Evolutionary conservation across 2,888 invertebrate genomes (phyloP).

Genomic region (Acleris laterana): DNA sequence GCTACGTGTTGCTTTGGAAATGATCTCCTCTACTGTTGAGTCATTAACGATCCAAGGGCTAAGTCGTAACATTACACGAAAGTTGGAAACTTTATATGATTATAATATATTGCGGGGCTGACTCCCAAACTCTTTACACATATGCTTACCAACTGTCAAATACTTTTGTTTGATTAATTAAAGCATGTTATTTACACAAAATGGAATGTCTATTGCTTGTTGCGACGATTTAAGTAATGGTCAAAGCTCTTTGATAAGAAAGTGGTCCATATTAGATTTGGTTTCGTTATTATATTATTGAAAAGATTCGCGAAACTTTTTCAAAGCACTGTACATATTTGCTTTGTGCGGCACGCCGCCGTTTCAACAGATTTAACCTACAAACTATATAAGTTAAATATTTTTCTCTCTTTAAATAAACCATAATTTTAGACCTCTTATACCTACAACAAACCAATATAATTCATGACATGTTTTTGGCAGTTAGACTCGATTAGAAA

Average conservation of each 20-base stretch:
- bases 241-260: constrained; percentile 15
- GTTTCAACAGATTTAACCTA: constrained; percentile 23
- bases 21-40: no score
- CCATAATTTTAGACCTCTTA: constrained; percentile 40
- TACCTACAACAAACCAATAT: constrained; percentile 45
- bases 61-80: neutral
- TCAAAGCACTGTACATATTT: constrained; percentile 1
- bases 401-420: constrained; percentile 46
- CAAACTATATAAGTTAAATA: constrained; percentile 46
- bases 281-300: constrained; percentile 4
- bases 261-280: constrained; percentile 18
- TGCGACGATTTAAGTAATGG: constrained; percentile 20
- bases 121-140: neutral
- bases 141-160: constrained; percentile 6
- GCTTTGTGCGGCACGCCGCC: neutral
- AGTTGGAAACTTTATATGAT: constrained; percentile 4
- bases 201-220: constrained; percentile 65
- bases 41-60: neutral
- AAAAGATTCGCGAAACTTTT: neutral
- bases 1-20: no score
- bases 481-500: constrained; percentile 50
- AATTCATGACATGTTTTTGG: constrained; percentile 56
- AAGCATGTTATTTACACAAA: constrained; percentile 30
- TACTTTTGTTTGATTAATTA: constrained; percentile 14
- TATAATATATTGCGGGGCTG: constrained; percentile 26